Percentiles rank a stretch among this genome's conserved stretches.
Evolutionary conservation across 1,140 invertebrate species (phyloP).

Genomic region (Trialeurodes vaporariorum): DNA sequence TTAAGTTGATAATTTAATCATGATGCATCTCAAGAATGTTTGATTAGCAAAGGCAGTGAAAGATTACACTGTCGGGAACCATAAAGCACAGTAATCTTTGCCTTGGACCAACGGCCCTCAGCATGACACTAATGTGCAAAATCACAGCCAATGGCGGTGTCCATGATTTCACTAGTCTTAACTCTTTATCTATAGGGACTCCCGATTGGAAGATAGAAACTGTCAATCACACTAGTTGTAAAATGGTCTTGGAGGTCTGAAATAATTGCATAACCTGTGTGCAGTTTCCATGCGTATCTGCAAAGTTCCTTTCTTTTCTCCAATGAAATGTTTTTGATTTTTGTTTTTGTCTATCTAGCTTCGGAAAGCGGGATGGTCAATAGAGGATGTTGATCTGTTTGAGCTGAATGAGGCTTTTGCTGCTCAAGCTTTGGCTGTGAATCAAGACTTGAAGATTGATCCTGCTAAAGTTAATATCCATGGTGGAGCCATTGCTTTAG

Average conservation of each 20-base stretch:
- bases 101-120: too few species aligned
- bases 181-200: background rate
- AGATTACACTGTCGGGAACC: too few species aligned
- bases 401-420: conserved; percentile 86
- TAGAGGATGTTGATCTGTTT: conserved; percentile 73
- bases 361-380: conserved; percentile 61
- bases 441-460: conserved; percentile 53
- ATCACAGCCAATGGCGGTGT: background rate
- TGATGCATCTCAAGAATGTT: too few species aligned
- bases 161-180: too few species aligned
- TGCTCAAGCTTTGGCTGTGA: conserved; percentile 54
- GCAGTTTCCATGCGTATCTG: background rate
- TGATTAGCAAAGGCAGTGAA: too few species aligned
- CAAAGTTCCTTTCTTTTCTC: background rate
- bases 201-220: background rate
- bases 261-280: background rate
- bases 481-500: conserved; percentile 80
- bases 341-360: conserved; percentile 40
- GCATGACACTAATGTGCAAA: too few species aligned
- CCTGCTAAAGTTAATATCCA: conserved; percentile 60
- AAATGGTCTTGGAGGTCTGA: background rate
- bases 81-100: too few species aligned
- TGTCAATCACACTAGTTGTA: background rate
- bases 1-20: too few species aligned
- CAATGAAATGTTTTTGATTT: conserved; percentile 7